Conservation (phyloP, 2,888 invertebrate species). For the Acronicta alni region DNA sequence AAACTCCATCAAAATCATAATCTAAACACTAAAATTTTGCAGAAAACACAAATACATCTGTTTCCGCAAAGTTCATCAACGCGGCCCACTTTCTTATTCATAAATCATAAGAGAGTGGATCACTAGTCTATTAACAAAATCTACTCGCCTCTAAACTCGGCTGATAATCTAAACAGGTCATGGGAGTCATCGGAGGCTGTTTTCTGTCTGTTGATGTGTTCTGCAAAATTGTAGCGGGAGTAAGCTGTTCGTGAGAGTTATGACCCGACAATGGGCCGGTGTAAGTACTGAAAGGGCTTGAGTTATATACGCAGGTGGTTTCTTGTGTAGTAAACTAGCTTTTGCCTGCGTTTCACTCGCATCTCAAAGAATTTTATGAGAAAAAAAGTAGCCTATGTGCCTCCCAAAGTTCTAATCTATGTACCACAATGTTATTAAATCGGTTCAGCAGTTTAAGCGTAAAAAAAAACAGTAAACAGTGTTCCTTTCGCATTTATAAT, state of each 20-base stretch:
- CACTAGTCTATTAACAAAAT: constrained; percentile 31
- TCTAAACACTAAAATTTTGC: constrained; percentile 39
- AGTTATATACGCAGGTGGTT: constrained; percentile 17
- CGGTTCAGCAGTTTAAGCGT: too few species aligned
- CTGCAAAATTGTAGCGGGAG: constrained; percentile 52
- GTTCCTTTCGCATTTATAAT: too few species aligned
- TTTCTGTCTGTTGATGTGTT: constrained; percentile 69
- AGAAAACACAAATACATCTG: constrained; percentile 44
- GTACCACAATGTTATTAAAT: too few species aligned
- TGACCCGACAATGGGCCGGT: constrained; percentile 41
- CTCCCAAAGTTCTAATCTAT: too few species aligned
- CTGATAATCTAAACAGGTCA: constrained; percentile 59
- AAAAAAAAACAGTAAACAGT: too few species aligned
- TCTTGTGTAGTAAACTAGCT: too few species aligned
- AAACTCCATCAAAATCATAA: constrained; percentile 32
- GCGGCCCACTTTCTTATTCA: constrained; percentile 50
- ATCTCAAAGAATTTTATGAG: too few species aligned
- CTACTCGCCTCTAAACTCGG: constrained; percentile 49
- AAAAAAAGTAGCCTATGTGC: too few species aligned
- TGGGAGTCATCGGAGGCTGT: constrained; percentile 61
- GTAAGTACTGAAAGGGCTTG: constrained; percentile 21
- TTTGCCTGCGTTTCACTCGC: too few species aligned
- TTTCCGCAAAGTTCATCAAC: constrained; percentile 52
- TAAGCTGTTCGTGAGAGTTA: constrained; percentile 45
- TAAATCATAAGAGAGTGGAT: constrained; percentile 53